Evolutionary conservation across 2,888 invertebrate genomes (phyloP).

Genomic region (Lacanobia wlatinum): DNA sequence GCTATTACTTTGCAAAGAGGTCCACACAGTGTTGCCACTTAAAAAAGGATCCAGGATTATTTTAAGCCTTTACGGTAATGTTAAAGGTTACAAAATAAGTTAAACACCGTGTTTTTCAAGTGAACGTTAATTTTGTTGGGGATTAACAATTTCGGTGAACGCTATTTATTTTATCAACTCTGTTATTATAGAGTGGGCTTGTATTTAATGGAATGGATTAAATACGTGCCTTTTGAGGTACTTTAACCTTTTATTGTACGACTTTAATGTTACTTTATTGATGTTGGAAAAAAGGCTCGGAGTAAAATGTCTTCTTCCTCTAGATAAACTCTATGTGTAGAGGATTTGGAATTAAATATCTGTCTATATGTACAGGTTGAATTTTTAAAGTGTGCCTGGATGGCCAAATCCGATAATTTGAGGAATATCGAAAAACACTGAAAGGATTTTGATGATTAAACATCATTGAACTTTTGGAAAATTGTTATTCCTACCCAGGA

Average conservation of each 20-base stretch:
- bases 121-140: conserved; percentile 34
- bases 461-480: too few species aligned
- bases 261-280: too few species aligned
- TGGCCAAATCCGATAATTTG: too few species aligned
- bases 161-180: conserved; percentile 31
- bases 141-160: conserved; percentile 35
- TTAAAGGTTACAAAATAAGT: conserved; percentile 49
- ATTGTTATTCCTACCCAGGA: too few species aligned
- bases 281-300: not conserved
- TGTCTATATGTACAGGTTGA: too few species aligned
- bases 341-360: too few species aligned
- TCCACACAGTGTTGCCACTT: conserved; percentile 35
- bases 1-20: conserved; percentile 39
- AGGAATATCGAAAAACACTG: too few species aligned
- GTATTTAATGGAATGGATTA: conserved; percentile 8
- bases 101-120: conserved; percentile 37
- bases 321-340: too few species aligned
- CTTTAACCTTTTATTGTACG: not conserved
- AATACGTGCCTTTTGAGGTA: not conserved
- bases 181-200: conserved; percentile 18
- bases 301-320: too few species aligned
- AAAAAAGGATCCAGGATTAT: conserved; percentile 53
- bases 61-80: conserved; percentile 46
- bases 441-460: too few species aligned
- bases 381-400: too few species aligned